Percentiles rank a stretch among this genome's conserved stretches.
Conservation (phyloP, 2,113 vertebrate genomes). For the Lamprotornis superbus region DNA sequence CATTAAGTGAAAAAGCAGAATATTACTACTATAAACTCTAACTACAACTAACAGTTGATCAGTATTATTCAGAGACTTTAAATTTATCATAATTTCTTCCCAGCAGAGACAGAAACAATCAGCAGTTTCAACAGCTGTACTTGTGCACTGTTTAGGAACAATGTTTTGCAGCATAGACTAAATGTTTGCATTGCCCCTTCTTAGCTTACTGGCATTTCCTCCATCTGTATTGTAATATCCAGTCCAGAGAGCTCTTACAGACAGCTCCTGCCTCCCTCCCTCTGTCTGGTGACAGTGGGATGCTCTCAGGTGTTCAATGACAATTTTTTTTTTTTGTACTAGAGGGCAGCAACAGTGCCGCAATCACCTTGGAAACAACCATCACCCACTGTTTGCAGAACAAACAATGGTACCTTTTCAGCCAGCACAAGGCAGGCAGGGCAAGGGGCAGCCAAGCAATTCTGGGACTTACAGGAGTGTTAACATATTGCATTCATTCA, state of each 20-base stretch:
- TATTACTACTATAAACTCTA: background rate
- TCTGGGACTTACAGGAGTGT: slow-evolving; percentile 74
- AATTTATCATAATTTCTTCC: background rate
- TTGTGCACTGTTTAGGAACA: background rate
- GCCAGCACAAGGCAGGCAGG: slow-evolving; percentile 79
- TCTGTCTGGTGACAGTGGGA: slow-evolving; percentile 62
- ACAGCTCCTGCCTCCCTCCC: background rate
- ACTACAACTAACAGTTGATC: background rate
- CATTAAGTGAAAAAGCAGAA: background rate
- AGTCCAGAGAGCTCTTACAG: background rate
- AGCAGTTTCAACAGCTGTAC: background rate
- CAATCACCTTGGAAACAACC: slow-evolving; percentile 85
- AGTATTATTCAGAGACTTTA: background rate
- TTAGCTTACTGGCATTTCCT: background rate
- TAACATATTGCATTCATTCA: slow-evolving; percentile 78
- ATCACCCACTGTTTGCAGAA: slow-evolving; percentile 90
- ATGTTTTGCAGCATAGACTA: background rate
- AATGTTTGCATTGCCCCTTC: background rate
- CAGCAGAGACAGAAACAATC: background rate
- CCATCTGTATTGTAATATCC: background rate
- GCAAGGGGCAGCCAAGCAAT: slow-evolving; percentile 80
- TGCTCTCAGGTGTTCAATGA: slow-evolving; percentile 80
- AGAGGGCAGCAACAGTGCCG: slow-evolving; percentile 74
- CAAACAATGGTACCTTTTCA: slow-evolving; percentile 95
- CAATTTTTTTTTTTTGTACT: slow-evolving; percentile 8